Evolutionary conservation across 2,888 invertebrate genomes (phyloP).

Genomic region (Mesodorylaimus sp.): DNA sequence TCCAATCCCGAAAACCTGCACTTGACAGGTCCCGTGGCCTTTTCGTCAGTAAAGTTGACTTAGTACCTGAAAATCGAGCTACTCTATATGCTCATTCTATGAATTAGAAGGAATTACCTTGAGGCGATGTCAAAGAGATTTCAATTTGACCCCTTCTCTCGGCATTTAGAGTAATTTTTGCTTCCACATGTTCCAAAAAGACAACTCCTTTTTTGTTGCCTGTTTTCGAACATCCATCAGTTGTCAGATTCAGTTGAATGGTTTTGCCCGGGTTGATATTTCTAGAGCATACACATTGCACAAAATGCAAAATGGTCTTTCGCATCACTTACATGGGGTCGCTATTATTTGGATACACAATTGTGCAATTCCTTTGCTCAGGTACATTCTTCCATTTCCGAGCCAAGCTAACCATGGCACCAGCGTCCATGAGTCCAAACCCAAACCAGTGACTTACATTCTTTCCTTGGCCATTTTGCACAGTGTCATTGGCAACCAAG

Average conservation of each 20-base stretch:
- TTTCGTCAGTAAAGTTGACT: constrained; percentile 71
- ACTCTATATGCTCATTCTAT: not conserved
- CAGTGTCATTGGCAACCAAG: constrained; percentile 57
- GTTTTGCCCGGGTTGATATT: constrained; percentile 26
- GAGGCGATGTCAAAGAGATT: constrained; percentile 70
- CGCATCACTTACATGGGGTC: not conserved
- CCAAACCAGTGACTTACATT: constrained; percentile 89
- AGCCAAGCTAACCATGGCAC: constrained; percentile 74
- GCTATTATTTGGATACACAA: not conserved
- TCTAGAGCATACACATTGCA: too few relatives aligned
- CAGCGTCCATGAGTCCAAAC: constrained; percentile 85
- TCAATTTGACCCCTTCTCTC: constrained; percentile 78
- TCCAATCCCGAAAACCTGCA: constrained; percentile 88
- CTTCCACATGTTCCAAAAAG: constrained; percentile 88
- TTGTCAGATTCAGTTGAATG: constrained; percentile 24
- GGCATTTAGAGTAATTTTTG: constrained; percentile 66
- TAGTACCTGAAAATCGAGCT: constrained; percentile 25
- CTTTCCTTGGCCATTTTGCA: constrained; percentile 74
- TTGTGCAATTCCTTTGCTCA: constrained; percentile 41
- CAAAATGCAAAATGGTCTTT: constrained; percentile 8
- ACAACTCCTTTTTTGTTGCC: constrained; percentile 47
- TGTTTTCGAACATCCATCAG: constrained; percentile 26
- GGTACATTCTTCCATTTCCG: constrained; percentile 73
- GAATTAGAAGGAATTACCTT: constrained; percentile 44
- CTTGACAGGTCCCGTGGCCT: constrained; percentile 71